These are phyloP conservation scores for Brachionus koreanus DNA, from an alignment of 1,140 invertebrate species.

Conservation along the genomic window DNA sequence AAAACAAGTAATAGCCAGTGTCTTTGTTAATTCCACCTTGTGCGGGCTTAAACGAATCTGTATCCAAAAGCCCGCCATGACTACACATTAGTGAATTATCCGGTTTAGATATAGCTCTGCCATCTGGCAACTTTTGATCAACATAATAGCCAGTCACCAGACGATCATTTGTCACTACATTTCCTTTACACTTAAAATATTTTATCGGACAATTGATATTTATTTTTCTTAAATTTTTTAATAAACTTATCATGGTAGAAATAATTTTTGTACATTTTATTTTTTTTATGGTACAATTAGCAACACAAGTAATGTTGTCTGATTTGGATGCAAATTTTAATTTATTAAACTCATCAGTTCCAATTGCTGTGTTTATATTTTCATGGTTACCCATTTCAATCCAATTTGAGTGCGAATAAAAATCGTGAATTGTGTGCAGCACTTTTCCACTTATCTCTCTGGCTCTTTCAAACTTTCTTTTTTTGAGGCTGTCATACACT, in stretches of 20 bases:
- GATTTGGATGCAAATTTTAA: background rate
- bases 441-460: conserved; percentile 9
- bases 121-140: background rate
- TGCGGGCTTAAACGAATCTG: background rate
- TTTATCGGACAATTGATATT: conserved; percentile 7
- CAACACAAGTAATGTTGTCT: background rate
- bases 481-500: background rate
- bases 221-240: background rate
- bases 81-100: conserved; percentile 7
- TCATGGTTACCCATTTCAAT: conserved; percentile 43
- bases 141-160: conserved; percentile 21
- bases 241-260: background rate
- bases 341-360: background rate
- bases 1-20: conserved; percentile 5
- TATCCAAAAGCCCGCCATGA: conserved; percentile 40
- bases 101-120: background rate
- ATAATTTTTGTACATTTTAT: background rate
- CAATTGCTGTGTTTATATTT: background rate
- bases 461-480: background rate
- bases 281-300: conserved; percentile 13
- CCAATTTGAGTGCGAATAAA: conserved; percentile 45
- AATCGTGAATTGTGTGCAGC: conserved; percentile 44
- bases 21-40: conserved; percentile 44
- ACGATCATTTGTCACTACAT: background rate
- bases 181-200: conserved; percentile 26